phyloP scores from a whole-genome alignment of 2,888 invertebrate species.

The Eupithecia dodoneata region DNA sequence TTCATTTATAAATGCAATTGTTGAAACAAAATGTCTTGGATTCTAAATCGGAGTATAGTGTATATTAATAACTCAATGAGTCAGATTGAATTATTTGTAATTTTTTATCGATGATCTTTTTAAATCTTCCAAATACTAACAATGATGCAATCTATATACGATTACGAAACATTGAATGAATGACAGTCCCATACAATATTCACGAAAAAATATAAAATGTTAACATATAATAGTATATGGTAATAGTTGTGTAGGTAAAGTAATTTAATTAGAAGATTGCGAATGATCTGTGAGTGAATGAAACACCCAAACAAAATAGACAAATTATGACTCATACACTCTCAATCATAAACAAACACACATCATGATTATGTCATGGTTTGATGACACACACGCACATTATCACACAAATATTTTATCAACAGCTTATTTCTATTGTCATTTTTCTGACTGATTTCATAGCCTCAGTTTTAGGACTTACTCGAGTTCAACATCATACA shows the following conservation, averaged over 20 bases:
- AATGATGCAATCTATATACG: constrained; percentile 59
- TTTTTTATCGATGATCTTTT: constrained; percentile 9
- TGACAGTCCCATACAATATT: constrained; percentile 55
- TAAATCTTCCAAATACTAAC: constrained; percentile 60
- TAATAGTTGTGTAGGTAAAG: background rate
- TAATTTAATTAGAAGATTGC: constrained; percentile 11
- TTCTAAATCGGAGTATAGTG: background rate
- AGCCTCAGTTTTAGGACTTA: background rate
- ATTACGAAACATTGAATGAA: constrained; percentile 57
- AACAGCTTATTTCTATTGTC: background rate
- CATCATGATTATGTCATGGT: constrained; percentile 10
- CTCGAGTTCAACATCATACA: background rate
- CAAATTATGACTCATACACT: constrained; percentile 20
- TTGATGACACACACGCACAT: constrained; percentile 8
- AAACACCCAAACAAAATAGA: constrained; percentile 8
- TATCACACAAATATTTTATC: background rate
- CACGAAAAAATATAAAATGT: constrained; percentile 31
- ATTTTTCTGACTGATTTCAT: background rate
- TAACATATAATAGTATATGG: background rate
- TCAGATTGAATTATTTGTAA: constrained; percentile 8
- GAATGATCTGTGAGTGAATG: constrained; percentile 22
- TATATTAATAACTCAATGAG: constrained; percentile 16
- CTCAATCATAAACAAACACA: constrained; percentile 16
- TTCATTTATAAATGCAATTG: no score
- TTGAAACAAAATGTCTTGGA: no score